These are phyloP conservation scores for Phyllotreta cruciferae DNA, from an alignment of 2,888 invertebrate species.

Conservation along the genomic window DNA sequence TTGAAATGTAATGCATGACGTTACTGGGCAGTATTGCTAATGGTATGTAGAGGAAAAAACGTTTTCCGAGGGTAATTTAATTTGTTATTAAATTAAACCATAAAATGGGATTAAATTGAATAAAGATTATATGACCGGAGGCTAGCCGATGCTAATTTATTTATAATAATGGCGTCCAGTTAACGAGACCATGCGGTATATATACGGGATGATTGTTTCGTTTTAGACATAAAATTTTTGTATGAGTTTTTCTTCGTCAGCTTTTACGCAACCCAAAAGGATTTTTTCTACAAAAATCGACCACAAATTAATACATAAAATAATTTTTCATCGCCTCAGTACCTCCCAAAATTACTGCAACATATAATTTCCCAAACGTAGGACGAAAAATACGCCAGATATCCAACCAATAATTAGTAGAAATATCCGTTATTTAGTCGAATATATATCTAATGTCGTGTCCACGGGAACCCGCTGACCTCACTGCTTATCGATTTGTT, in stretches of 20 bases:
- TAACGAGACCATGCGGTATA: neutral
- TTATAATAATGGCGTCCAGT: constrained; percentile 11
- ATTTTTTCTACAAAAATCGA: too few species aligned
- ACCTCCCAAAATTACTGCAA: too few species aligned
- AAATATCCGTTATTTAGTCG: constrained; percentile 1
- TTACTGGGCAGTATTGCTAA: too few species aligned
- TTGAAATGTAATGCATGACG: too few species aligned
- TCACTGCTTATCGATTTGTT: constrained; percentile 14
- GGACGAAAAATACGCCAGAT: constrained; percentile 8
- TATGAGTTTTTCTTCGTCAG: too few species aligned
- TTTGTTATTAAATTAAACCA: constrained; percentile 7
- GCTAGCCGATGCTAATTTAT: constrained; percentile 5
- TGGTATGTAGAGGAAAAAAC: neutral
- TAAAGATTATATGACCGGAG: constrained; percentile 8
- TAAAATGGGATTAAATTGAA: constrained; percentile 10
- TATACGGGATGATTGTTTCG: neutral
- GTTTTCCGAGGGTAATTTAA: constrained; percentile 9
- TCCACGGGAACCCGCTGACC: constrained; percentile 7
- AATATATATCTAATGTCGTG: neutral
- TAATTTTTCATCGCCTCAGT: too few species aligned
- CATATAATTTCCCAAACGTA: neutral
- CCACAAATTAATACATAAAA: too few species aligned
- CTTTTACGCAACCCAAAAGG: too few species aligned
- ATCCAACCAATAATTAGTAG: constrained; percentile 4
- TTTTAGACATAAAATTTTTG: neutral